Evolutionary conservation across 1,140 invertebrate genomes (phyloP), one percentile per base, ranked within the genome.

Genomic region (Mercenaria mercenaria): DNA sequence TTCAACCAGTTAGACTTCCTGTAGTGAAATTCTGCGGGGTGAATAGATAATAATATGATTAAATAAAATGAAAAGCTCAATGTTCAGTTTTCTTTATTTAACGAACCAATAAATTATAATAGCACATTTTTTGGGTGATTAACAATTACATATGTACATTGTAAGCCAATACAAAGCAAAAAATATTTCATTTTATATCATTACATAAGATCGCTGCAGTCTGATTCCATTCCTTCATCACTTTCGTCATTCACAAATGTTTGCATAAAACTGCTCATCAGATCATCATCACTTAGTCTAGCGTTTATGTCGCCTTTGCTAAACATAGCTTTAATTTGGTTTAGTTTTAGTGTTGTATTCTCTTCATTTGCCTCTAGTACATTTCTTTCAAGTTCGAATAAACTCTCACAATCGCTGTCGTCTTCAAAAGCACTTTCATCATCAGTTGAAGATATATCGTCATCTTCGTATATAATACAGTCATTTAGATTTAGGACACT

Each of bases 361-460:
- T 74, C 37, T 41, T 13, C 32, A n/a, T 74, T 8, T 23, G 26
- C 69, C 18, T 41, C n/a, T 23, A 20, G 8, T 23, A 74, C 23
- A 26, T 74, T 74, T 43, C 34, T 74, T n/a, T 74, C 69, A 18
- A 74, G n/a, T 43, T 74, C 69, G 41, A 34, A 74, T 39, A 74
- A 15, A 26, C 69, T 74, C 4, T 39, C 37, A 74, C 39, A 74
- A n/a, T 74, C 69, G 41, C 37, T 74, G 69, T 41, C 37, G 20
- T 74, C 69, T 41, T 74, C 69, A 74, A 74, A 74, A 10, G 39
- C 69, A 74, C 39, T 74, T 41, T 74, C 69, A 69, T 69, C 67
- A 69, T 69, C 67, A 69, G 15, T 34, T 69, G 11, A 3, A 13
- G 6, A 32, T 15, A 4, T n/a, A 11, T n/a, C 39, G 34, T 41